A percentile compares a stretch with the other conserved stretches of the same genome.
Conservation (phyloP, 2,888 invertebrate genomes). For the Chaitophorus viminalis region DNA sequence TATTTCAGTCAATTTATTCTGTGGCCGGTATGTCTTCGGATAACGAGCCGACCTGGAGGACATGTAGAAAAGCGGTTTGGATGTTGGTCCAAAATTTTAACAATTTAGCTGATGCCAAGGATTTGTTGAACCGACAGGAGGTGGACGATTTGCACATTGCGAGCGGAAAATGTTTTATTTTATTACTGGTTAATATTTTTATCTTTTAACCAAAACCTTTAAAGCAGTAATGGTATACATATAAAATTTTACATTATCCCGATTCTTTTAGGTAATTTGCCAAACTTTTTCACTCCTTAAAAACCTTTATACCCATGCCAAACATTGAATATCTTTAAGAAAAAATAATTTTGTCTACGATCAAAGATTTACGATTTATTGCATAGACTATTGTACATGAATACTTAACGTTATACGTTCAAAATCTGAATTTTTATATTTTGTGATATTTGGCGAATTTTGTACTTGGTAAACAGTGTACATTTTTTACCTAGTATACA, state of each 20-base stretch:
- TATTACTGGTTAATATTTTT: constrained; percentile 18
- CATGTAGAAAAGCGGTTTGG: constrained; percentile 51
- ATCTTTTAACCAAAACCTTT: neutral
- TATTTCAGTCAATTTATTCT: neutral
- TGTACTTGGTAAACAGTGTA: too few species aligned
- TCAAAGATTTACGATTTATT: too few species aligned
- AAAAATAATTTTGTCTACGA: too few species aligned
- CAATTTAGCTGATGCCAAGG: neutral
- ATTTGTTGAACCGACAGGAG: constrained; percentile 31
- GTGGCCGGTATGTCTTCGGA: constrained; percentile 30
- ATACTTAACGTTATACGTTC: too few species aligned
- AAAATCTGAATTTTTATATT: too few species aligned
- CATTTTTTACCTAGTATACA: too few species aligned
- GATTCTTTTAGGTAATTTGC: neutral
- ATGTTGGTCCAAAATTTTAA: constrained; percentile 36
- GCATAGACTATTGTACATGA: too few species aligned
- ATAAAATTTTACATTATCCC: neutral
- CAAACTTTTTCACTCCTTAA: neutral
- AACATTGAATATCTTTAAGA: too few species aligned
- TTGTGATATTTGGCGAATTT: too few species aligned
- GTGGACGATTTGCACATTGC: constrained; percentile 39
- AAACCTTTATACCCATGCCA: too few species aligned
- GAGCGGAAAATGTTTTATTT: constrained; percentile 35
- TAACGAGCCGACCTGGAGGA: constrained; percentile 43
- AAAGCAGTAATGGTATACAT: neutral